A percentile compares a stretch with the other conserved stretches of the same genome.
Evolutionary conservation across 2,113 vertebrate species (phyloP).

Genomic region (Phrynosoma blainvillii): DNA sequence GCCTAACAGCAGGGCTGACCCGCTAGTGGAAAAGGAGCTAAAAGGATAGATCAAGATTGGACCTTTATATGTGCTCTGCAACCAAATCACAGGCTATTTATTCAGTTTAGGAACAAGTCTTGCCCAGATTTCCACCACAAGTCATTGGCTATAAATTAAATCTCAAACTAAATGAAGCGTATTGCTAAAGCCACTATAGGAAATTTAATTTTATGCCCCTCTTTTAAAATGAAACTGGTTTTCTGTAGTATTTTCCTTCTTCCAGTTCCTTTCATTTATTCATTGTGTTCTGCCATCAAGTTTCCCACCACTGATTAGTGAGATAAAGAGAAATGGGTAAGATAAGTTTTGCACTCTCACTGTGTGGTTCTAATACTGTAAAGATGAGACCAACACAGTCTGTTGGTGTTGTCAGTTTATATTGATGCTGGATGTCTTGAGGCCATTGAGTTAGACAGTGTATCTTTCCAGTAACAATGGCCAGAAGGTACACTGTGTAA

Average conservation of each 20-base stretch:
- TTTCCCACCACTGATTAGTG: neutral
- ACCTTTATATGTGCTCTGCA: neutral
- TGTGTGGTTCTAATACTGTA: neutral
- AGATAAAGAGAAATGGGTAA: neutral
- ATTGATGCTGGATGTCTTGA: neutral
- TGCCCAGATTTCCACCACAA: neutral
- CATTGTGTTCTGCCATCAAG: neutral
- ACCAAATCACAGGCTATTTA: neutral
- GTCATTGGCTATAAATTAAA: neutral
- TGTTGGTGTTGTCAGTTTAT: neutral
- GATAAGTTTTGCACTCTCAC: neutral
- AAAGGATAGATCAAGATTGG: neutral
- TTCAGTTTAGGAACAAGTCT: neutral
- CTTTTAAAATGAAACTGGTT: neutral
- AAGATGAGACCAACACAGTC: neutral
- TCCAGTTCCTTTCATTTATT: neutral
- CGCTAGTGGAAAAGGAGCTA: neutral
- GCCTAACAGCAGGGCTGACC: neutral
- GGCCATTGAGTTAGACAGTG: neutral
- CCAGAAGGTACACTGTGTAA: constrained; percentile 1
- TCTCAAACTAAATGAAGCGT: neutral
- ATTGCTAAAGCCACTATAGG: neutral
- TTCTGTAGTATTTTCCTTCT: neutral
- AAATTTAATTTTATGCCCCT: neutral
- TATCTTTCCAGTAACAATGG: neutral